Conservation (phyloP, 2,113 vertebrate genomes). For the Corydoras sp. region DNA sequence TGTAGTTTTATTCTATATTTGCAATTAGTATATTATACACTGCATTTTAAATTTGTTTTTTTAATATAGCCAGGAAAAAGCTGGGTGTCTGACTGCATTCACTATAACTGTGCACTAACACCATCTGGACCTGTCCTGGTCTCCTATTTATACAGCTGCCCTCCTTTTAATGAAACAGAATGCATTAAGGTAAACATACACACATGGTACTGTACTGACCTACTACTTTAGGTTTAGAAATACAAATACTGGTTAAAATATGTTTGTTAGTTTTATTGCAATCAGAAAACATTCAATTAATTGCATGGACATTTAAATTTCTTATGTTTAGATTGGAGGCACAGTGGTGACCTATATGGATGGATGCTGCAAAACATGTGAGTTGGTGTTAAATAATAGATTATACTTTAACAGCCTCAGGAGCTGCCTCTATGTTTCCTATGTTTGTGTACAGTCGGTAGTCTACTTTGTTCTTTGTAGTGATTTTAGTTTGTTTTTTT, state of each 20-base stretch:
- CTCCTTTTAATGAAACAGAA: constrained; percentile 90
- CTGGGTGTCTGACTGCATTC: constrained; percentile 84
- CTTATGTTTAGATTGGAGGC: constrained; percentile 77
- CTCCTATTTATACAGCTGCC: constrained; percentile 86
- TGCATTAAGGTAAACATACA: constrained; percentile 82
- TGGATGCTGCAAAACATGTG: constrained; percentile 95
- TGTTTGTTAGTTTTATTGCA: not conserved
- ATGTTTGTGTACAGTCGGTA: too few relatives aligned
- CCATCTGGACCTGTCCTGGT: constrained; percentile 78
- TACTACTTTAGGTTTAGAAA: not conserved
- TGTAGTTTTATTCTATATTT: not conserved
- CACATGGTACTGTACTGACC: not conserved
- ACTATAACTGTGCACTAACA: constrained; percentile 80
- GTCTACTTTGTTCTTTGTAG: too few relatives aligned
- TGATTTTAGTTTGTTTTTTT: too few relatives aligned
- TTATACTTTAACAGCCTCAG: too few relatives aligned
- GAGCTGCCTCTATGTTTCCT: too few relatives aligned
- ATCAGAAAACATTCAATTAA: too few relatives aligned
- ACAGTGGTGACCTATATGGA: constrained; percentile 87
- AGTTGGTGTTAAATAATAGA: constrained; percentile 59
- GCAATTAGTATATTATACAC: not conserved
- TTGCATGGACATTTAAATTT: not conserved
- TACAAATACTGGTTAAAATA: not conserved
- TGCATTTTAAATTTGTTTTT: not conserved
- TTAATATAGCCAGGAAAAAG: constrained; percentile 67